Percentiles rank a stretch among this genome's conserved stretches.
Evolutionary conservation across 1,140 invertebrate species (phyloP).

Genomic region (Papilio helenus): DNA sequence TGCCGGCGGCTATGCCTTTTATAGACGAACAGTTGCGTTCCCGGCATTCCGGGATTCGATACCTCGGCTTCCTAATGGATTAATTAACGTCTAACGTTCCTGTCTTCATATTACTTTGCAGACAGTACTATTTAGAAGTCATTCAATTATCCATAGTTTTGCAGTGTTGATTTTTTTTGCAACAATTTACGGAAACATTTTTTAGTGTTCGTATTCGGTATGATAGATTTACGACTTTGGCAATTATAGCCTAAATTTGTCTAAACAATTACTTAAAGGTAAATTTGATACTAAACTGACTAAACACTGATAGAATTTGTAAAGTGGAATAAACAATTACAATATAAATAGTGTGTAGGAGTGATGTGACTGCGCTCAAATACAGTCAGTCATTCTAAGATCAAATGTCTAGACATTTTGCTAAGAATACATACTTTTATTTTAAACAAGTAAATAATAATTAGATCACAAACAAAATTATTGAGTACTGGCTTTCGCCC

Average conservation of each 20-base stretch:
- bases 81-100: slow-evolving; percentile 51
- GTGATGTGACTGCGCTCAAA: background rate
- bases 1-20: slow-evolving; percentile 55
- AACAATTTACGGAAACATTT: background rate
- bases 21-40: slow-evolving; percentile 66
- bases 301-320: background rate
- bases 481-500: too few species aligned
- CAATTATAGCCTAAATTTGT: background rate
- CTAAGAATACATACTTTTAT: background rate
- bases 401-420: background rate
- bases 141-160: background rate
- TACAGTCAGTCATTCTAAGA: background rate
- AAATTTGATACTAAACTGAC: background rate
- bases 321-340: background rate
- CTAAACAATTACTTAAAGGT: background rate
- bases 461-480: too few species aligned
- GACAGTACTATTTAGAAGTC: background rate
- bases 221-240: background rate
- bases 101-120: slow-evolving; percentile 27
- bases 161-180: background rate
- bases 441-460: slow-evolving; percentile 39
- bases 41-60: slow-evolving; percentile 51
- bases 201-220: background rate
- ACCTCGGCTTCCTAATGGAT: slow-evolving; percentile 47
- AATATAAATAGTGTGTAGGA: background rate